These are phyloP conservation scores for Trichopria drosophilae DNA, from an alignment of 2,888 invertebrate species.

Conservation along the genomic window DNA sequence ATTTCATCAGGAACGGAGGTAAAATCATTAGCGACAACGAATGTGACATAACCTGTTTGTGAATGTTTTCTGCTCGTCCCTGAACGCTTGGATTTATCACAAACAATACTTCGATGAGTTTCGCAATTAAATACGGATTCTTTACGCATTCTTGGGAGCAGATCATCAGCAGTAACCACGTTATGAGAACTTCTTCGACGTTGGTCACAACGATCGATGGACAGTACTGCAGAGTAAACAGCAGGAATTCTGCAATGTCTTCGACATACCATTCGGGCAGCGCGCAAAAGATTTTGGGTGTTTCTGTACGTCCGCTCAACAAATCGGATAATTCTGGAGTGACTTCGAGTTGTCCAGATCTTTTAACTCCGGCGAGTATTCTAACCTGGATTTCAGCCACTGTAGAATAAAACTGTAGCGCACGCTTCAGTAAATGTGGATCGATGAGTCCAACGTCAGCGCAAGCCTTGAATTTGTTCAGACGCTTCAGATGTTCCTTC, in stretches of 20 bases:
- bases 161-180: constrained; percentile 86
- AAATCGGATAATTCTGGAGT: constrained; percentile 60
- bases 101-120: constrained; percentile 89
- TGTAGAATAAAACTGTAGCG: constrained; percentile 84
- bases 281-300: constrained; percentile 80
- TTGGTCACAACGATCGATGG: constrained; percentile 74
- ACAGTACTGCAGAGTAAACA: constrained; percentile 89
- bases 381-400: constrained; percentile 78
- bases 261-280: constrained; percentile 98
- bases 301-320: constrained; percentile 65
- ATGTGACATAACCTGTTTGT: constrained; percentile 83
- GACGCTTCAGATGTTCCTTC: constrained; percentile 79
- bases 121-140: constrained; percentile 96
- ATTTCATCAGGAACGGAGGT: constrained; percentile 92
- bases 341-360: constrained; percentile 41
- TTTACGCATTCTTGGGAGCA: constrained; percentile 89
- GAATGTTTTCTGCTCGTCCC: constrained; percentile 62
- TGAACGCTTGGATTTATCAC: constrained; percentile 74
- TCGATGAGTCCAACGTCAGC: constrained; percentile 89
- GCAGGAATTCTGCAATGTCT: constrained; percentile 93
- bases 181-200: constrained; percentile 81
- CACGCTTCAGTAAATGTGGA: constrained; percentile 77
- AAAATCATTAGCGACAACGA: constrained; percentile 79
- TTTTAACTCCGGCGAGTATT: constrained; percentile 61
- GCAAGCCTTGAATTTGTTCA: constrained; percentile 82